Evolutionary conservation across 2,888 invertebrate species (phyloP).

Genomic region (Drosophila sordidula): DNA sequence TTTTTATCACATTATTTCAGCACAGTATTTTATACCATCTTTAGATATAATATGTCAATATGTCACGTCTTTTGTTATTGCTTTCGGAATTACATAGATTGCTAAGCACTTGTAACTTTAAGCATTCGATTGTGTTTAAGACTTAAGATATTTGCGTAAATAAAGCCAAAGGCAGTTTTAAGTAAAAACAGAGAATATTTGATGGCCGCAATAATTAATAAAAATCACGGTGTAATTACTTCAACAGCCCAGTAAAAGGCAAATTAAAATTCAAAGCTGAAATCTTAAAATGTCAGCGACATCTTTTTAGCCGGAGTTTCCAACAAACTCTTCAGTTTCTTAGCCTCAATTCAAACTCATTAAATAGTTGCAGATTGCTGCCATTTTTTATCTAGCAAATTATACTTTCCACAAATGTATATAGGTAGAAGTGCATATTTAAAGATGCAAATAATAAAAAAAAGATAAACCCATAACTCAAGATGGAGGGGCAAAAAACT

Average conservation of each 20-base stretch:
- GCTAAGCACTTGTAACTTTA: slow-evolving; percentile 64
- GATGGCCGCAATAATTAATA: too few relatives aligned
- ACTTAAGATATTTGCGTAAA: slow-evolving; percentile 56
- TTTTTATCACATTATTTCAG: slow-evolving; percentile 30
- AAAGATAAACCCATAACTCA: slow-evolving; percentile 33
- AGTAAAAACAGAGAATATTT: slow-evolving; percentile 17
- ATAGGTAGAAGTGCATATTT: slow-evolving; percentile 15
- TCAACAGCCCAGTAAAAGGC: too few relatives aligned
- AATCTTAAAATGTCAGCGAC: too few relatives aligned
- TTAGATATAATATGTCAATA: slow-evolving; percentile 30
- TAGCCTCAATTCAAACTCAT: slow-evolving; percentile 42
- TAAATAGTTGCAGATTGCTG: slow-evolving; percentile 26
- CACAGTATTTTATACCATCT: slow-evolving; percentile 58
- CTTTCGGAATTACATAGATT: slow-evolving; percentile 33
- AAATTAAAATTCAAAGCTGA: too few relatives aligned
- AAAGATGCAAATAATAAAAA: slow-evolving; percentile 43
- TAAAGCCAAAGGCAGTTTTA: slow-evolving; percentile 69
- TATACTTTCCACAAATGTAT: slow-evolving; percentile 14
- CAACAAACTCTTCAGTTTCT: slow-evolving; percentile 7
- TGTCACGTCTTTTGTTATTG: slow-evolving; percentile 33
- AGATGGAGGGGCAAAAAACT: slow-evolving; percentile 25
- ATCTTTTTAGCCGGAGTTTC: not conserved
- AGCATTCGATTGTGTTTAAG: slow-evolving; percentile 58
- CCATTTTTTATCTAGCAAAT: slow-evolving; percentile 28
- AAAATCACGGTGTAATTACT: too few relatives aligned